Percentiles rank a stretch among this genome's conserved stretches.
These are phyloP conservation scores for Stomorhina lunata DNA, from an alignment of 2,888 invertebrate genomes.

Conservation along the genomic window DNA sequence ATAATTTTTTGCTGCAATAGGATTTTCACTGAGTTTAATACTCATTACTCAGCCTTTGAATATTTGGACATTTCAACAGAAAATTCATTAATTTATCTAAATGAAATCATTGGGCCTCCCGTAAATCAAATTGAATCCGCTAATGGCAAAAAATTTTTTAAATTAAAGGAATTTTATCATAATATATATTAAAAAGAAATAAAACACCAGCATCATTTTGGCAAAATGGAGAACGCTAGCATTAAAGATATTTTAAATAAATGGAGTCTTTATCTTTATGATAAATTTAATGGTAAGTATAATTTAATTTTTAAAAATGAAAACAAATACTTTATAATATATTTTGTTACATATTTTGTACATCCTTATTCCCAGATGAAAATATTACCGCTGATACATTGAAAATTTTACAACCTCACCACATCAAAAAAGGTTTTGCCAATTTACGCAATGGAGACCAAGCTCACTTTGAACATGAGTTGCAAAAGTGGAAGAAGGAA, in stretches of 20 bases:
- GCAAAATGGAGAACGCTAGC: not conserved
- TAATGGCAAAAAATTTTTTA: not conserved
- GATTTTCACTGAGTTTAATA: not conserved
- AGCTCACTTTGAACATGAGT: not conserved
- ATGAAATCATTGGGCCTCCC: not conserved
- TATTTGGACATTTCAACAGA: not conserved
- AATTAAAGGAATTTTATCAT: not conserved
- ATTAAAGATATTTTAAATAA: not conserved
- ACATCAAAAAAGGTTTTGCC: conserved; percentile 5
- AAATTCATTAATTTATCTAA: too few species aligned
- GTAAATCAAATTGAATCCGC: not conserved
- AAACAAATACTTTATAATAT: not conserved
- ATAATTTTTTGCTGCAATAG: not conserved
- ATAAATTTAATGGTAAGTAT: not conserved
- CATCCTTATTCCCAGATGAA: conserved; percentile 33
- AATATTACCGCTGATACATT: not conserved
- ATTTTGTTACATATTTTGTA: not conserved
- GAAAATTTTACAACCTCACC: not conserved
- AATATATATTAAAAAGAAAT: not conserved
- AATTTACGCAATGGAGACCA: not conserved
- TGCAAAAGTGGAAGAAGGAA: conserved; percentile 4
- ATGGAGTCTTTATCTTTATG: not conserved
- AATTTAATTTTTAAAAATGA: not conserved
- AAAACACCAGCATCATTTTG: too few species aligned
- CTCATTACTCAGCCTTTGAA: not conserved